Evolutionary conservation across 2,888 invertebrate species (phyloP).

Genomic region (Eudasyphora cyanicolor): DNA sequence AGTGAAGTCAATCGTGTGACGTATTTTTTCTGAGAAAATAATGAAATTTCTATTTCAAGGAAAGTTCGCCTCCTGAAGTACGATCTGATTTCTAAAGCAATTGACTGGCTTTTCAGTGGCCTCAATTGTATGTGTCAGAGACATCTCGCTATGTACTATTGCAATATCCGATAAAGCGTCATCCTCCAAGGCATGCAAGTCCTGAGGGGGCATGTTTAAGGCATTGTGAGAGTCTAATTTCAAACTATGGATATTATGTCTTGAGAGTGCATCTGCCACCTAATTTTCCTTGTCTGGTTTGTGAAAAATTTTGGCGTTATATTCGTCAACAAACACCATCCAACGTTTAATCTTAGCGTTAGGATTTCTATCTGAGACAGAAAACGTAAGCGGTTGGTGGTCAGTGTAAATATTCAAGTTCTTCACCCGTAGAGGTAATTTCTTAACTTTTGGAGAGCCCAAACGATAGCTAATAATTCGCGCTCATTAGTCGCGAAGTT

Average conservation of each 20-base stretch:
- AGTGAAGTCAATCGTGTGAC: slow-evolving; percentile 3
- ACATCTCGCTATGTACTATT: slow-evolving; percentile 55
- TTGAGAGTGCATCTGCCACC: too few relatives aligned
- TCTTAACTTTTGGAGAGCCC: slow-evolving; percentile 73
- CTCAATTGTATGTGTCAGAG: slow-evolving; percentile 58
- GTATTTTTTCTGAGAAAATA: neutral
- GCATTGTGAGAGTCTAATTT: slow-evolving; percentile 33
- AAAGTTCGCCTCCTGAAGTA: slow-evolving; percentile 50
- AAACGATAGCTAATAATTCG: slow-evolving; percentile 74
- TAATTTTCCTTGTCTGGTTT: too few relatives aligned
- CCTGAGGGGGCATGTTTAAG: slow-evolving; percentile 47
- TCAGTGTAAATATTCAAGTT: slow-evolving; percentile 65
- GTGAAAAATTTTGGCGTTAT: slow-evolving; percentile 29
- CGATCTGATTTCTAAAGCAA: slow-evolving; percentile 64
- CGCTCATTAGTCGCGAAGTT: too few relatives aligned
- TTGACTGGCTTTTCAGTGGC: slow-evolving; percentile 66
- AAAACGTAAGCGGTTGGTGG: slow-evolving; percentile 65
- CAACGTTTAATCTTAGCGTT: slow-evolving; percentile 43
- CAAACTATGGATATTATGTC: too few relatives aligned
- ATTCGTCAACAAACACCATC: slow-evolving; percentile 27
- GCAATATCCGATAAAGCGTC: slow-evolving; percentile 23
- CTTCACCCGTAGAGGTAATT: slow-evolving; percentile 76
- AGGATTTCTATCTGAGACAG: slow-evolving; percentile 64
- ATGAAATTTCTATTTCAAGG: neutral
- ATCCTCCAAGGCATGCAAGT: slow-evolving; percentile 46